Percentiles rank a stretch among this genome's conserved stretches.
phyloP scores from a whole-genome alignment of 1,140 invertebrate genomes.

The Drosophila mayri region DNA sequence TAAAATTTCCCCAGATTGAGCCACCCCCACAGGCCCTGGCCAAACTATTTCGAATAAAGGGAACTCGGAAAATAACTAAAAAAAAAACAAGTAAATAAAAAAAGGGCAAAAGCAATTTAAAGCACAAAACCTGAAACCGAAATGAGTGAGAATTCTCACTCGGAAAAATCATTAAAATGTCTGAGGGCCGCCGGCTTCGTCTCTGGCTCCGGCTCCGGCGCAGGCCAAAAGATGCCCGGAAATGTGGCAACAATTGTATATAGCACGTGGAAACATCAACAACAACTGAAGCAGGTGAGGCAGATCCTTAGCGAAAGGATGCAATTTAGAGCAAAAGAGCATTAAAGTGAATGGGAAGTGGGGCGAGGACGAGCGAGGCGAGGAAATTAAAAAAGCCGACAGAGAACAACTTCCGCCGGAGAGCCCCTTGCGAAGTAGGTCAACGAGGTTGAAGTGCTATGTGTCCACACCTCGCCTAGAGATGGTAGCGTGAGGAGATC shows the following conservation, averaged over 20 bases:
- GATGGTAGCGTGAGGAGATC: constrained; percentile 18
- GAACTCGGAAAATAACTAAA: constrained; percentile 42
- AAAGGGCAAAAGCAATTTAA: constrained; percentile 70
- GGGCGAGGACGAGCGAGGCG: constrained; percentile 20
- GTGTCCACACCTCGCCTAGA: constrained; percentile 16
- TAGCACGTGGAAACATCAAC: constrained; percentile 53
- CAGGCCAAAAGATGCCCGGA: constrained; percentile 57
- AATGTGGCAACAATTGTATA: constrained; percentile 77
- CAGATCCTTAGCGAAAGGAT: constrained; percentile 57
- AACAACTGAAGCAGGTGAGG: constrained; percentile 31
- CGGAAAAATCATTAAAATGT: constrained; percentile 77
- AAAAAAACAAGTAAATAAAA: constrained; percentile 39
- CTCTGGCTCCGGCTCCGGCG: constrained; percentile 22
- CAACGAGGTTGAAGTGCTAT: constrained; percentile 41
- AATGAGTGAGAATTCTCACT: constrained; percentile 59
- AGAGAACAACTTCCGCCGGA: constrained; percentile 19
- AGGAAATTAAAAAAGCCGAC: constrained; percentile 75
- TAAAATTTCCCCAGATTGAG: constrained; percentile 34
- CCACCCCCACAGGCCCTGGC: constrained; percentile 2
- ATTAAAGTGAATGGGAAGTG: constrained; percentile 71
- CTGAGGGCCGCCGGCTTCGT: constrained; percentile 60
- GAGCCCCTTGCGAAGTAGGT: constrained; percentile 50
- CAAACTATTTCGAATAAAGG: constrained; percentile 58
- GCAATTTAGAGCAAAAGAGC: constrained; percentile 75
- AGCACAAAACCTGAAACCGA: constrained; percentile 56